phyloP scores from a whole-genome alignment of 2,113 vertebrate species.

The Crotalus helleri region DNA sequence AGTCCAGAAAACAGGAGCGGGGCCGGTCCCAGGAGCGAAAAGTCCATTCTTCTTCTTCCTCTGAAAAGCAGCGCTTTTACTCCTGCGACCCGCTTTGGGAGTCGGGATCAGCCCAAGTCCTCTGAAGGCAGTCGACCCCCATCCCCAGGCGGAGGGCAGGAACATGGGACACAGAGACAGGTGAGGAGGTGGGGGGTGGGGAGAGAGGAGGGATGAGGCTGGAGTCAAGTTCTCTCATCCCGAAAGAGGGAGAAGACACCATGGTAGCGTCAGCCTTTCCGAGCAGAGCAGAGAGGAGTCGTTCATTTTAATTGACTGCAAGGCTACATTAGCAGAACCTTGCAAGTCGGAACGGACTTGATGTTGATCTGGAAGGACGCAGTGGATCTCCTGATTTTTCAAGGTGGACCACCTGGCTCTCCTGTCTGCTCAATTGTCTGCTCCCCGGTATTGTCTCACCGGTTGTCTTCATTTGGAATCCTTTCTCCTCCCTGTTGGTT shows the following conservation, averaged over 20 bases:
- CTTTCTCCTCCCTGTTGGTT: conserved; percentile 5
- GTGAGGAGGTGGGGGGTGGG: conserved; percentile 61
- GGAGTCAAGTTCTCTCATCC: background rate
- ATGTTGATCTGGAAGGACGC: background rate
- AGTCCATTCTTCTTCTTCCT: conserved; percentile 85
- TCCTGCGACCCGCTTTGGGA: conserved; percentile 91
- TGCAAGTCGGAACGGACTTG: background rate
- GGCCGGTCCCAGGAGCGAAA: conserved; percentile 93
- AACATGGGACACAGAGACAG: conserved; percentile 81
- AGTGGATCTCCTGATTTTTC: background rate
- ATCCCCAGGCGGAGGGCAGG: conserved; percentile 78
- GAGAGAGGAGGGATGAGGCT: background rate
- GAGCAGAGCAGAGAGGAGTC: background rate
- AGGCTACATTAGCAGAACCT: background rate
- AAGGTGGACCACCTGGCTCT: background rate
- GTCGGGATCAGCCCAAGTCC: conserved; percentile 83
- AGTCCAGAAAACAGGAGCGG: conserved; percentile 77
- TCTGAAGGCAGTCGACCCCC: conserved; percentile 81
- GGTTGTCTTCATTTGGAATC: conserved; percentile 41
- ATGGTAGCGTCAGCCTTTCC: background rate
- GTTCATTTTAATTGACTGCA: background rate
- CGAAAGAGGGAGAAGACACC: background rate
- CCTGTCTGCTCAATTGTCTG: conserved; percentile 37
- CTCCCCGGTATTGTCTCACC: conserved; percentile 46
- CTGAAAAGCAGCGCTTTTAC: conserved; percentile 93